Evolutionary conservation across 2,797 vertebrate genomes (phyloP).

Genomic region (Tiaroga cobitis): DNA sequence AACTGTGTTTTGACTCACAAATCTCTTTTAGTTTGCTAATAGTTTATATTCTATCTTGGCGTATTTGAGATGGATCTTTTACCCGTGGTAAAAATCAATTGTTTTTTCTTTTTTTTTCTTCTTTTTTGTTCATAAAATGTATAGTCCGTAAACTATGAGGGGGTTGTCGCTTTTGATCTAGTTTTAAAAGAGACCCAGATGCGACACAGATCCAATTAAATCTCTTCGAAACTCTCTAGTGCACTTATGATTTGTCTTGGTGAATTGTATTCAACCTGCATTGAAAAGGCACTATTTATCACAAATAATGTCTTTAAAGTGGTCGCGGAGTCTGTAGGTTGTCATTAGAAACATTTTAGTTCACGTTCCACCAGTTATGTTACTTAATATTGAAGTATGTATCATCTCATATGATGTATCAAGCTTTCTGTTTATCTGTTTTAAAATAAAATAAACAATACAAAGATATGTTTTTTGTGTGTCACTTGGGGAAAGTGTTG

Average conservation of each 20-base stretch:
- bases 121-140: conserved; percentile 22
- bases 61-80: conserved; percentile 17
- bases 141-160: conserved; percentile 9
- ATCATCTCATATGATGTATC: conserved; percentile 76
- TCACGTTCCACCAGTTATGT: conserved; percentile 70
- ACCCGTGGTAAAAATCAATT: conserved; percentile 43
- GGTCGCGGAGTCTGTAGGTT: conserved; percentile 57
- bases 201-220: conserved; percentile 22
- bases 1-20: conserved; percentile 55
- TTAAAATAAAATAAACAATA: conserved; percentile 79
- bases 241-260: conserved; percentile 69
- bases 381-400: conserved; percentile 78
- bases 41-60: conserved; percentile 32
- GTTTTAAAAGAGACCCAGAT: conserved; percentile 26
- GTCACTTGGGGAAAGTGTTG: not conserved
- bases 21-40: conserved; percentile 54
- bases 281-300: conserved; percentile 66
- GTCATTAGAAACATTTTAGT: conserved; percentile 66
- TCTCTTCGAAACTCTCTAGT: conserved; percentile 40
- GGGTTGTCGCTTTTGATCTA: conserved; percentile 3
- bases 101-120: not conserved
- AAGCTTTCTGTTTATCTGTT: conserved; percentile 71
- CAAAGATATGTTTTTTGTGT: conserved; percentile 38
- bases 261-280: conserved; percentile 71
- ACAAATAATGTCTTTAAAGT: conserved; percentile 61